Evolutionary conservation across 2,888 invertebrate species (phyloP), one percentile per base, ranked within the genome.

Genomic region (Leptinotarsa tumamoca): DNA sequence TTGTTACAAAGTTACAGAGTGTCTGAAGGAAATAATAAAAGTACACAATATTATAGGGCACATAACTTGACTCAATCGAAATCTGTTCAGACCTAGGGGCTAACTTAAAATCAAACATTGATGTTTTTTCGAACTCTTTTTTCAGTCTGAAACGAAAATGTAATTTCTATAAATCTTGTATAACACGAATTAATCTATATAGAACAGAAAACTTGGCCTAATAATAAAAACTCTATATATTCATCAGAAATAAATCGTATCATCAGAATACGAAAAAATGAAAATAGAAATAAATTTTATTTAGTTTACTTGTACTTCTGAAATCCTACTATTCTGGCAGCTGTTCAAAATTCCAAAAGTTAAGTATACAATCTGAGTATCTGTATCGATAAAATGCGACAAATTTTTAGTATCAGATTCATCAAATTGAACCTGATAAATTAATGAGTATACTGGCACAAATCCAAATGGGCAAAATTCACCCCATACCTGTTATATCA

Each of bases 401-500:
- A 23, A 4, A n/a, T 58, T 58, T 21, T 10, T 18, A 58, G 13
- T 43, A 43, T 43, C 43, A 13, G 4, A 52, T 52, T 52, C 52
- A 52, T 52, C 52, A 52, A 18, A 18, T 21, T 21, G 17, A 27
- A 27, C 7, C 33, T 10, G 4, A 43, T 10, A 43, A 27, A 15
- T 33, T 33, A 4, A 27, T 17, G n/a, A 63, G n/a, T 33, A 33
- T 43, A 43, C 43, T 33, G 54, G 54, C 43, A 23, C 69, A 73
- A 71, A 75, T 56, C 52, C 69, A 73, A 71, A 73, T 77, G 77
- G 68, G 67, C 74, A 71, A 17, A 71, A 50, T 70, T 75, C 74
- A 69, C 27, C 49, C 51, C 61, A n/a, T 50, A 27, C 56, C 66
- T 72, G 72, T 72, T 72, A 72, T 72, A 54, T 51, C 66, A 52